These are phyloP conservation scores for Protodeltote pygarga DNA, from an alignment of 2,888 invertebrate species.

Conservation along the genomic window DNA sequence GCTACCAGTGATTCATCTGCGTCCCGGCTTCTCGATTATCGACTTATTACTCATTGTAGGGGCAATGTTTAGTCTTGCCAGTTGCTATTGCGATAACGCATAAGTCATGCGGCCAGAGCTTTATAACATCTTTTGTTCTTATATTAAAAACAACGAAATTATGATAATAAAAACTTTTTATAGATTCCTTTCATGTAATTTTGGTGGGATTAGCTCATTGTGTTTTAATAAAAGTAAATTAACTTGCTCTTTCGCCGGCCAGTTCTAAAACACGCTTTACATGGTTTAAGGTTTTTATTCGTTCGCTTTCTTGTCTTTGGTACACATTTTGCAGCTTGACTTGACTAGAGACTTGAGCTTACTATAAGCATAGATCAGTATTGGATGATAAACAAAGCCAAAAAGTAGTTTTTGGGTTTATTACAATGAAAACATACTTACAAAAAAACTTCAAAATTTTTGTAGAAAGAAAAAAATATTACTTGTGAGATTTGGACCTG, in stretches of 20 bases:
- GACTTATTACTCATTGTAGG: constrained; percentile 50
- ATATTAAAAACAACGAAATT: constrained; percentile 28
- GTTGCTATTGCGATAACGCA: constrained; percentile 42
- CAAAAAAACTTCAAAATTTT: too few species aligned
- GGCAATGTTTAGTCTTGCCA: constrained; percentile 50
- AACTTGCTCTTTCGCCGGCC: constrained; percentile 28
- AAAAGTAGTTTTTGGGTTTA: too few species aligned
- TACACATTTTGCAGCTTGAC: too few species aligned
- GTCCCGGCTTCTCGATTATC: constrained; percentile 35
- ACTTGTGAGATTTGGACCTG: too few species aligned
- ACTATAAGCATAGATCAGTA: too few species aligned
- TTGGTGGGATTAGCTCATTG: constrained; percentile 22
- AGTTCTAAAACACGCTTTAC: too few species aligned
- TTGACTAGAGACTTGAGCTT: too few species aligned
- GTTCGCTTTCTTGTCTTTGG: too few species aligned
- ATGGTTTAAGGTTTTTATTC: too few species aligned
- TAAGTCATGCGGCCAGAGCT: constrained; percentile 25
- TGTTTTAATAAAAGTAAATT: constrained; percentile 26
- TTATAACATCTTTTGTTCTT: constrained; percentile 48
- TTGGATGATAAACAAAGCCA: too few species aligned
- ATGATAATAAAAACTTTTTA: constrained; percentile 29
- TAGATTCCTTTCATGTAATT: constrained; percentile 36
- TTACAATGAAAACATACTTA: too few species aligned
- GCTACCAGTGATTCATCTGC: constrained; percentile 43
- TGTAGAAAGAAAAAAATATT: too few species aligned